Base-by-base conservation (phyloP, 2,888 invertebrate species). In the Synergus gifuensis region DNA sequence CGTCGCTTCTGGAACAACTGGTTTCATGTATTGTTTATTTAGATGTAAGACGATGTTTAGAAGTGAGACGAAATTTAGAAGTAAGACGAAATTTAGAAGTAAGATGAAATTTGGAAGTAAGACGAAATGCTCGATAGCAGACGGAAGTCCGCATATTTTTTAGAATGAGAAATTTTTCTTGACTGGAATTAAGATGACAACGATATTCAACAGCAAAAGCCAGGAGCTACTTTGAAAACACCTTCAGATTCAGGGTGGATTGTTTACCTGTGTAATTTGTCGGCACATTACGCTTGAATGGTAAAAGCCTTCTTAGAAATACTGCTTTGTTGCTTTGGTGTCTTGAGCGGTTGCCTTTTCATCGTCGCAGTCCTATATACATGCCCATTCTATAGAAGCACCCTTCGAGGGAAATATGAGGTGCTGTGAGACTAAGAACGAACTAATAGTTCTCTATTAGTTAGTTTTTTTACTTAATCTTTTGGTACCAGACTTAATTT, bases 241-340 rank as follows among this genome's bases (percentile, higher is more conserved):
- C 49, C 69, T 69, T 69, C 67, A 88, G 88, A 44, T 69, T 46
- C 67, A 87, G 89, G 89, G 88, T 88, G 89, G 89, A 87, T 87
- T 90, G 88, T 91, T 91, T 90, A 90, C 89, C 88, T 88, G 90
- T 87, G 86, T 88, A 91, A 91, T 90, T 91, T 90, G 90, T 89
- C 89, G 88, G 86, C 66, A 82, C 81, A 89, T 87, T 89, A 90
- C 88, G 84, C 86, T 78, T 82, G 81, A 81, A 83, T 86, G 79
- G 76, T 83, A 86, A 87, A 85, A 85, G 81, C 83, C 58, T 76
- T 40, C 28, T 76, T 8, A 66, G 49, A 49, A 54, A 77, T 66
- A 16, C 54, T 73, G 11, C 69, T 49, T 36, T 73, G 46, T 36
- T 73, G 44, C 18, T 12, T 69, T 36, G 28, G 46, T 73, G 49